A percentile compares a stretch with the other conserved stretches of the same genome.
phyloP scores from a whole-genome alignment of 1,140 invertebrate genomes.

The Euwallacea fornicatus region DNA sequence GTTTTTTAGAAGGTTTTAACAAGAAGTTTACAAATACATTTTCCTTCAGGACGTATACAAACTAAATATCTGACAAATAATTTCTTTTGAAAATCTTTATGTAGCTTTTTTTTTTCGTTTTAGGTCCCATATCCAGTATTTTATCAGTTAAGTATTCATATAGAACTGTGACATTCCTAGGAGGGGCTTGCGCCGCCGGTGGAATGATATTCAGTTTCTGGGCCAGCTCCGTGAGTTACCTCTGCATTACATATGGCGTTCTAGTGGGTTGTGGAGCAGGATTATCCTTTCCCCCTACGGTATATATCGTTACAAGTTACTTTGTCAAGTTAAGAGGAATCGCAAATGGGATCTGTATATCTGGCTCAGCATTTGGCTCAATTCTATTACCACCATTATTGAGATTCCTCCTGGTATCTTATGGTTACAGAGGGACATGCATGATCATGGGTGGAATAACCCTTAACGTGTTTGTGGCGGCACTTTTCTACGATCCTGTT shows the following conservation, averaged over 20 bases:
- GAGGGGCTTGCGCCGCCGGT: slow-evolving; percentile 77
- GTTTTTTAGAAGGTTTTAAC: neutral
- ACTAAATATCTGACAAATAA: too few relatives aligned
- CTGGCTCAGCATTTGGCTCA: slow-evolving; percentile 82
- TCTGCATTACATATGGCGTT: slow-evolving; percentile 80
- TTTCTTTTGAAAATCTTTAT: neutral
- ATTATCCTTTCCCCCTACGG: slow-evolving; percentile 80
- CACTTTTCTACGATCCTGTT: slow-evolving; percentile 81
- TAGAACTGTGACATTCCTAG: slow-evolving; percentile 83
- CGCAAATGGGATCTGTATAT: slow-evolving; percentile 87
- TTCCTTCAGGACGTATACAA: too few relatives aligned
- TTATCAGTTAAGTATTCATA: slow-evolving; percentile 90
- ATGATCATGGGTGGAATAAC: slow-evolving; percentile 81
- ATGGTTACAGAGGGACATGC: slow-evolving; percentile 78
- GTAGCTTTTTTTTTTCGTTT: slow-evolving; percentile 44
- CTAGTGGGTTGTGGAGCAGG: slow-evolving; percentile 80
- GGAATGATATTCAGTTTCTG: slow-evolving; percentile 87
- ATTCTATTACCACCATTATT: slow-evolving; percentile 78
- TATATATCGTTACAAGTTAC: slow-evolving; percentile 89
- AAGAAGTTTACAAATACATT: neutral
- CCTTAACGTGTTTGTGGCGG: slow-evolving; percentile 80
- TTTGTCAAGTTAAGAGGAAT: slow-evolving; percentile 79
- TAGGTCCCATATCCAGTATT: slow-evolving; percentile 87
- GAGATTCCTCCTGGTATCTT: slow-evolving; percentile 67
- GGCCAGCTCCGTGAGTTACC: slow-evolving; percentile 72